Base-by-base conservation (phyloP, 1,140 invertebrate species). In the Cepaea nemoralis region DNA sequence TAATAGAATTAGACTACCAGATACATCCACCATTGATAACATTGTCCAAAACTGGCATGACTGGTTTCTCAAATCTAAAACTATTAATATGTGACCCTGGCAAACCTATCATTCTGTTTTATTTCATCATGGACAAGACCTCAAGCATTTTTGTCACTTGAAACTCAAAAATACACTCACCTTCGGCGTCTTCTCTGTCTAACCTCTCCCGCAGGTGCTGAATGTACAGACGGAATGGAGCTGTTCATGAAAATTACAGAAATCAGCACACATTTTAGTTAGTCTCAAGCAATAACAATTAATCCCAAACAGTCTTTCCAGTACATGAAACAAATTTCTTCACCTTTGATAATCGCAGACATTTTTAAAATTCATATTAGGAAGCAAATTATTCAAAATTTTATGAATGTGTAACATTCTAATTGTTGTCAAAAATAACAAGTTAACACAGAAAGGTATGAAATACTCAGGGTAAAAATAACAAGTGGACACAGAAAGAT, bases 201-300 rank as follows among this genome's bases (percentile, higher is more conserved):
- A 94, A 88, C 94, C 93, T 83, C 89, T 70, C 82, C 86, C 0
- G 83, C 85, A 70, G 83, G 83, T 24, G 85, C 85, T 40, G 85
- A 87, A 67, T 83, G 86, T 70, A 85, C 67, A 39, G 84, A 85
- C 6, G 84, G 82, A 40, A 87, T 81, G 63, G 84, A 88, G 48
- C 85, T 86, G 70, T 24, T 83, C 59, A 79, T 59, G 16, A 59
- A 77, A 66, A 39, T 70, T 67, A 80, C 10, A 76, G 10, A 77
- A 55, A 55, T 45, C 42, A 45, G 8, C 6, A 45, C 16, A 55
- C 19, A 55, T 55, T 14, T 24, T 24, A 55, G n/a, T 55, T 45
- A 45, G 42, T 45, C 42, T 45, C 42, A 6, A 45, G 6, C 42
- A 45, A 45, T 10, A 45, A 55, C 6, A 55, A 55, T 55, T 2